phyloP scores from a whole-genome alignment of 1,140 invertebrate species.

The Halotydeus destructor region DNA sequence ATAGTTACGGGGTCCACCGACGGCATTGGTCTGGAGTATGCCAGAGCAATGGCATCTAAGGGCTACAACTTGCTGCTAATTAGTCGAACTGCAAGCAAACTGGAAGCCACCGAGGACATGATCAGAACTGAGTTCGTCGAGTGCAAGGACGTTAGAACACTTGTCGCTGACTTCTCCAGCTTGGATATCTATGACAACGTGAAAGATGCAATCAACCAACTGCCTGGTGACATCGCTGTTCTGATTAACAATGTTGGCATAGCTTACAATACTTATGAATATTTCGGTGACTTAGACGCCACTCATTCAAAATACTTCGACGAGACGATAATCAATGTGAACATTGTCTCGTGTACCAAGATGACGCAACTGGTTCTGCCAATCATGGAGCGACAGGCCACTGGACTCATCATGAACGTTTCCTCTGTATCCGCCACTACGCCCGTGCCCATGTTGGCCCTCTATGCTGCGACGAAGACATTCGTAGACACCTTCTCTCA shows the following conservation, averaged over 20 bases:
- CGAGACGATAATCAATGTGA: slow-evolving; percentile 11
- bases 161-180: too few relatives aligned
- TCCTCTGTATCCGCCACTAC: not conserved
- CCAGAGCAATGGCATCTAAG: slow-evolving; percentile 48
- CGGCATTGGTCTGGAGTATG: slow-evolving; percentile 70
- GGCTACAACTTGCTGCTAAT: slow-evolving; percentile 71
- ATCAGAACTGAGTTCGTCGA: slow-evolving; percentile 36
- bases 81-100: slow-evolving; percentile 56
- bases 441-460: not conserved
- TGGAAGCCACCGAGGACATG: slow-evolving; percentile 53
- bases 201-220: not conserved
- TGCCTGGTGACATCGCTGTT: slow-evolving; percentile 23
- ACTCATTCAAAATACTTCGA: too few relatives aligned
- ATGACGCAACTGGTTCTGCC: slow-evolving; percentile 9
- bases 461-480: slow-evolving; percentile 12
- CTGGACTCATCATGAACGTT: slow-evolving; percentile 8
- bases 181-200: slow-evolving; percentile 13
- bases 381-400: slow-evolving; percentile 2
- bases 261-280: slow-evolving; percentile 1
- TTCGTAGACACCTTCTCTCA: not conserved
- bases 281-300: too few relatives aligned
- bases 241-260: slow-evolving; percentile 5
- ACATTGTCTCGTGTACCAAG: slow-evolving; percentile 6
- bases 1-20: slow-evolving; percentile 74
- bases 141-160: too few relatives aligned